A percentile compares a stretch with the other conserved stretches of the same genome.
Conservation (phyloP, 2,888 invertebrate species). For the Tetropium fuscum region DNA sequence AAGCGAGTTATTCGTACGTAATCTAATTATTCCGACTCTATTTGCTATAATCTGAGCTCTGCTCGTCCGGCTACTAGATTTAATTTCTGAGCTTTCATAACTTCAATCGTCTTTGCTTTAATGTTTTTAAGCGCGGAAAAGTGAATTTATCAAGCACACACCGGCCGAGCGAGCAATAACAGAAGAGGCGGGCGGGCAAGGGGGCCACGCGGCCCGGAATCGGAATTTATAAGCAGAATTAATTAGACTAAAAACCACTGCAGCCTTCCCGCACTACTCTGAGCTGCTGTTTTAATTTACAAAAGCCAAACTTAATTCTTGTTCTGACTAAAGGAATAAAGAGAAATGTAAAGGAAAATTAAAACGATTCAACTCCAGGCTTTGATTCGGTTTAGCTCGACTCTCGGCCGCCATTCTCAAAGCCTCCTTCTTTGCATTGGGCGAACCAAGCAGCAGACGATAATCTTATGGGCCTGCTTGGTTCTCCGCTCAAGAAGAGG, state of each 20-base stretch:
- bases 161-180: slow-evolving; percentile 66
- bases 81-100: slow-evolving; percentile 67
- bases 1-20: slow-evolving; percentile 65
- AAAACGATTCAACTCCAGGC: slow-evolving; percentile 67
- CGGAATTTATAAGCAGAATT: slow-evolving; percentile 70
- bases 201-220: slow-evolving; percentile 56
- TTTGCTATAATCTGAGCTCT: slow-evolving; percentile 60
- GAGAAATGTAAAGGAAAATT: slow-evolving; percentile 70
- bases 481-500: slow-evolving; percentile 22
- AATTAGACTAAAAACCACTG: slow-evolving; percentile 70
- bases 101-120: slow-evolving; percentile 66
- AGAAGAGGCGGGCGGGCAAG: slow-evolving; percentile 34
- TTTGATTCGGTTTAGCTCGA: slow-evolving; percentile 66
- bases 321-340: slow-evolving; percentile 68
- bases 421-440: slow-evolving; percentile 57
- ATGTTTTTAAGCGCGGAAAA: slow-evolving; percentile 65
- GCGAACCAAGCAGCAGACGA: slow-evolving; percentile 34
- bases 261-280: slow-evolving; percentile 62
- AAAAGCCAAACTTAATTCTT: slow-evolving; percentile 70
- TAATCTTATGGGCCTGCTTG: slow-evolving; percentile 33
- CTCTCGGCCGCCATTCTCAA: slow-evolving; percentile 51
- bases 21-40: slow-evolving; percentile 65
- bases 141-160: slow-evolving; percentile 67
- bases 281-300: slow-evolving; percentile 69
- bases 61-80: slow-evolving; percentile 52